Evolutionary conservation across 30 jellyfish, hydroid and myxozoan genomes (phyloP), one percentile per base, ranked within the genome.

Genomic region (Mastigias papua): DNA sequence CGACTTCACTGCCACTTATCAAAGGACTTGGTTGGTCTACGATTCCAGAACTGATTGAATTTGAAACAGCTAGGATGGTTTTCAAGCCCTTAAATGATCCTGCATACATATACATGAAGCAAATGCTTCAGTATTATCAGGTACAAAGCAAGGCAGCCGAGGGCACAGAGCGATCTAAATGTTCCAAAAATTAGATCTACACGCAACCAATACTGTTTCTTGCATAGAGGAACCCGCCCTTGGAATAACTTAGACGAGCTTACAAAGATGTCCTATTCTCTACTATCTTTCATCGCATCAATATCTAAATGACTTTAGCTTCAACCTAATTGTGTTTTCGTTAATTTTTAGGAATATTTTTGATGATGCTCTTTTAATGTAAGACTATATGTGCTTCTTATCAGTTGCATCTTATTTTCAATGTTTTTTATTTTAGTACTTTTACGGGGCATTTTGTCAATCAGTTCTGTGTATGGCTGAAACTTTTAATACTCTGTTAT

Each of bases 61-160:
- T 19, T 21, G 67, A 21, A 54, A 54, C 27, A 11, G 27, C 67
- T 11, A 11, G 17, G 27, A 54, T 16, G 67, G 27, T 54, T 54
- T 54, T 54, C 67, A 54, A 54, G 27, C 17, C 67, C 27, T 54
- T 54, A 21, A 54, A 54, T 21, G 67, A 10, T 54, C 17, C 67
- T 11, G 26, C 67, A 54, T 3, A 3, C 25, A 21, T 21, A 16
- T 10, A 21, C 25, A 19, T 42, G 54, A 54, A 2, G 67, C 67
- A 0, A 0, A 0, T 54, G 23, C 17, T 54, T 54, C 27, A 54
- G 27, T 2, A 54, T 54, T 54, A 54, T 54, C 73, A 48, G 87
- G 69, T 6, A 89, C 86, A 76, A 90, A 62, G 89, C 87, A 34
- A 91, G 81, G 62, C 78, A 79, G 48, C 85, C 85, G 73, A 83